Base-by-base conservation (phyloP, 1,140 invertebrate species). In the Nephila pilipes region DNA sequence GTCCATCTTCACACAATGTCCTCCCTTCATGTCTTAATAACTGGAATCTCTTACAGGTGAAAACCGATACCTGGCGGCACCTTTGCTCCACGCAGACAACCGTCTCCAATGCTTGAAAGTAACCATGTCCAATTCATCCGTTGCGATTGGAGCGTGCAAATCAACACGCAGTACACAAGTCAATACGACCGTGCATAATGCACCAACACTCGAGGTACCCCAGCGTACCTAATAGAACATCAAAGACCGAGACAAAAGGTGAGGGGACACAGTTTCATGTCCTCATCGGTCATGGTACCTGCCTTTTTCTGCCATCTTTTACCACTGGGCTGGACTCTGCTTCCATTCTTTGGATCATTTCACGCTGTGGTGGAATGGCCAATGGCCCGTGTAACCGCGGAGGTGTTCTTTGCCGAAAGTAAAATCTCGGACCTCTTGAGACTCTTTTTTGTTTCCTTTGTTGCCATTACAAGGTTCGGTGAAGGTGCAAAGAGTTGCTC, bases 71-170 rank as follows among this genome's bases (percentile, higher is more conserved):
- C 2, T 36, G 69, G 25, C 69, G 69, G 69, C 14, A 75, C 69
- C 69, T 75, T 75, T 75, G 29, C 69, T 32, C 69, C 16, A 18
- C 69, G 18, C 69, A 75, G 69, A 75, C 69, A 75, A 75, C 69
- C 69, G 69, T 75, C 69, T 75, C 69, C 69, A 75, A 75, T 75
- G 81, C 81, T 83, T 25, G 14, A 88, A 88, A 69, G 36, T 36
- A 75, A 32, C 32, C 89, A 83, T 83, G 89, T 91, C 89, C 57
- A 83, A 91, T 91, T 79, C 89, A 91, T 91, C 83, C 80, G 89
- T 4, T 20, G 57, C 57, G 32, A 83, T 14, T 65, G 20, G 55
- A 91, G 89, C 89, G 89, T 91, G 54, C 79, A 91, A 91, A 91
- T 91, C 89, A 79, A 79, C 57, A 60, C 87, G 65, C 58, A 38